These are phyloP conservation scores for Eleginops maclovinus DNA, from an alignment of 2,113 vertebrate species.

Conservation along the genomic window DNA sequence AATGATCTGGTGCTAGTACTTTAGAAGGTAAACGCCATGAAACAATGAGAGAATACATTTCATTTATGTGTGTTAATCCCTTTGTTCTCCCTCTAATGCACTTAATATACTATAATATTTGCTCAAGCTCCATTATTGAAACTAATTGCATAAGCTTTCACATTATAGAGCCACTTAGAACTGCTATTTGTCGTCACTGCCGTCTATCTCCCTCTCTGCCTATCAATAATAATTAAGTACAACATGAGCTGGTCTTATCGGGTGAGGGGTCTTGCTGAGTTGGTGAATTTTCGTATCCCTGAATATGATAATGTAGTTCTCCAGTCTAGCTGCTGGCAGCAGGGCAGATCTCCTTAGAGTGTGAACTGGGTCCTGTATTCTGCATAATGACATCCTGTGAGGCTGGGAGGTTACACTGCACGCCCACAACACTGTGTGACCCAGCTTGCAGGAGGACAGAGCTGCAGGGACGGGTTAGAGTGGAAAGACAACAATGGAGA, in stretches of 20 bases:
- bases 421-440: background rate
- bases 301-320: background rate
- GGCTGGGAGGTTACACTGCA: background rate
- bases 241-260: background rate
- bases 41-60: background rate
- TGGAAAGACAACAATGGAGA: background rate
- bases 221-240: background rate
- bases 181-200: background rate
- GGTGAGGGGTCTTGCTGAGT: background rate
- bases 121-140: background rate
- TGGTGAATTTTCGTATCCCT: background rate
- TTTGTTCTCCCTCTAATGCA: background rate
- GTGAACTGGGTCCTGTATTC: background rate
- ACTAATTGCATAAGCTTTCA: background rate
- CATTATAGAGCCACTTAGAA: background rate
- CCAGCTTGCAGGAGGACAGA: slow-evolving; percentile 3
- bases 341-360: background rate
- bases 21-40: background rate
- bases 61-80: background rate
- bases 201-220: background rate
- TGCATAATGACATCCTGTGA: slow-evolving; percentile 11
- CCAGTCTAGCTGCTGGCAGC: background rate
- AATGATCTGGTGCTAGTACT: background rate
- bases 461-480: slow-evolving; percentile 13
- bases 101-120: background rate